Evolutionary conservation across 2,888 invertebrate species (phyloP), one percentile per base, ranked within the genome.

Genomic region (Drosophila quasianomalipes): DNA sequence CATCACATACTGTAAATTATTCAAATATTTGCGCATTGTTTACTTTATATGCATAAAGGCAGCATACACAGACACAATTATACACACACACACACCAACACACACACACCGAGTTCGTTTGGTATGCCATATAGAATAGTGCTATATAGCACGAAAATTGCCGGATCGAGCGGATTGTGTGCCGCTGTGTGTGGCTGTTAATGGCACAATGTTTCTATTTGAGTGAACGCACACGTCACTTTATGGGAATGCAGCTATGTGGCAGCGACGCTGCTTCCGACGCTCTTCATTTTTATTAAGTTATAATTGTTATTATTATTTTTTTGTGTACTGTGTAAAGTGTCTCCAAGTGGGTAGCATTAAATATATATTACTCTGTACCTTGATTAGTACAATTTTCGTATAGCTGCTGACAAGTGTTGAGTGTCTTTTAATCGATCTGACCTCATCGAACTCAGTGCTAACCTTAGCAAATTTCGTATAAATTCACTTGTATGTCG

Each of bases 1-100:
- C 87, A 88, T 88, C 87, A 90, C 87, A 88, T 78, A 62, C 78
- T 76, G 73, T 86, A 81, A 90, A 88, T 88, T 84, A 89, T 89
- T 89, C 74, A 76, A 83, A 88, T 82, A 85, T 78, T 78, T 82
- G 51, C 70, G 70, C 49, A 70, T 83, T 76, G 88, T 76, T 89
- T 76, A 73, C 60, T 77, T 71, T 68, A 68, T 69, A 74, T 76
- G 70, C 70, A 72, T 68, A 72, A 61, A 60, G 70, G 41, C 69
- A 65, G 47, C 57, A 54, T 33, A 63, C 26, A 39, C 44, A 68
- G 33, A 62, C 33, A 51, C 14, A 68, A 35, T 35, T 33, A 51
- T 35, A 68, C 49, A 58, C 37, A n/a, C 37, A 35, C 44, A 70
- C 49, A 61, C 41, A n/a, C 53, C 37, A n/a, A n/a, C 28, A 67